Percentiles rank a stretch among this genome's conserved stretches.
Evolutionary conservation across 2,113 vertebrate genomes (phyloP).

Genomic region (Passer domesticus): DNA sequence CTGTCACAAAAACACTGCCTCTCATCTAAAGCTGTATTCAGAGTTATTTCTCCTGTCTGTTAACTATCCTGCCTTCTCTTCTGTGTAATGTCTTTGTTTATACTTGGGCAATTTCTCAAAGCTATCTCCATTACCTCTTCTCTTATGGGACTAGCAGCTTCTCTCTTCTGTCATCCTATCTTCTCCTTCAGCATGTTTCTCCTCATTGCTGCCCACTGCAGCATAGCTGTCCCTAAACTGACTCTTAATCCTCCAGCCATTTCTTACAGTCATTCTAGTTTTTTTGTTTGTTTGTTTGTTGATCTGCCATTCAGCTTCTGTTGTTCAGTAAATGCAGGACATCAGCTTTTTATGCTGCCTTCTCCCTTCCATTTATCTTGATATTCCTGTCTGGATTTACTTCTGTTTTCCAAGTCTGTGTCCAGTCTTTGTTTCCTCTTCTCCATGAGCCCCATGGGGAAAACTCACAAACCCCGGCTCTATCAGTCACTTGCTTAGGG

Average conservation of each 20-base stretch:
- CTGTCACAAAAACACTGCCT: background rate
- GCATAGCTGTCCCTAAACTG: background rate
- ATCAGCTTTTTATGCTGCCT: background rate
- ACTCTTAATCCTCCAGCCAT: conserved; percentile 31
- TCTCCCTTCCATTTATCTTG: background rate
- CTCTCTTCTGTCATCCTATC: background rate
- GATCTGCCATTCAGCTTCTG: conserved; percentile 9
- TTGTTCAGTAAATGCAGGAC: background rate
- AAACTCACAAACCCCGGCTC: background rate
- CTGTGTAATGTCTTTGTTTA: conserved; percentile 17
- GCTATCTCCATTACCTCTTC: background rate
- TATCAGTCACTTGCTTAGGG: background rate
- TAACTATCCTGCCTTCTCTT: background rate
- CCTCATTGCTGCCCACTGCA: background rate
- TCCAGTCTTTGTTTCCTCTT: background rate
- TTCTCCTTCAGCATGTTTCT: background rate
- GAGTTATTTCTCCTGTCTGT: background rate
- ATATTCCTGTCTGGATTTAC: background rate
- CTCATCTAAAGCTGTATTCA: background rate
- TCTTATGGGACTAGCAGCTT: background rate
- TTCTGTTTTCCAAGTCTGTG: background rate
- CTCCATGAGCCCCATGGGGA: background rate
- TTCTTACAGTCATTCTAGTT: background rate
- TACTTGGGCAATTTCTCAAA: conserved; percentile 11
- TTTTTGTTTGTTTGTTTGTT: background rate